These are phyloP conservation scores for Sinohyriopsis cumingii DNA, from an alignment of 2,888 invertebrate species.

Conservation along the genomic window DNA sequence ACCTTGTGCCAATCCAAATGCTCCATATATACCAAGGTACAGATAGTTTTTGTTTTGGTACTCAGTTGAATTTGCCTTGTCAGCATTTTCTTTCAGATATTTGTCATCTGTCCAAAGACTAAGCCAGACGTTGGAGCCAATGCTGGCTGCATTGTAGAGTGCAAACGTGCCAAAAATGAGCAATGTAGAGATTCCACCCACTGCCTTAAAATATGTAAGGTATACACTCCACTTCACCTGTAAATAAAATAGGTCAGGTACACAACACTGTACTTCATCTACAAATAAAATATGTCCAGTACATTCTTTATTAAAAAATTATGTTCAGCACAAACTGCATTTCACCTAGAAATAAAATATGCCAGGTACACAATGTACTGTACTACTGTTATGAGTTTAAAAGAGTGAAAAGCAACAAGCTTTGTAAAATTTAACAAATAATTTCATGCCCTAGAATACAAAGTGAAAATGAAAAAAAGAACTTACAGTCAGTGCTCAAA, in stretches of 20 bases:
- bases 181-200: slow-evolving; percentile 83
- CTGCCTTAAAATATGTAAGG: slow-evolving; percentile 88
- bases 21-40: slow-evolving; percentile 73
- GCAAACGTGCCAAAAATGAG: slow-evolving; percentile 78
- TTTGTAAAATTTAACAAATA: too few species aligned
- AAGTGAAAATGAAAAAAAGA: too few species aligned
- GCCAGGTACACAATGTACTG: too few species aligned
- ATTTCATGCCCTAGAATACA: too few species aligned
- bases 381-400: too few species aligned
- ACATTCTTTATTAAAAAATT: slow-evolving; percentile 75
- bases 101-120: slow-evolving; percentile 69
- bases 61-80: slow-evolving; percentile 42
- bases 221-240: slow-evolving; percentile 90
- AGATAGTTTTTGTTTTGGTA: slow-evolving; percentile 53
- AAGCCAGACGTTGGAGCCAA: slow-evolving; percentile 67
- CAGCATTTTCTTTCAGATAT: slow-evolving; percentile 37
- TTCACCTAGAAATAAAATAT: too few species aligned
- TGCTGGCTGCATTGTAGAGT: slow-evolving; percentile 56
- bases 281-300: too few species aligned
- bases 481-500: too few species aligned
- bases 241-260: slow-evolving; percentile 6
- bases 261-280: too few species aligned
- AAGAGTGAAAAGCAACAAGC: too few species aligned
- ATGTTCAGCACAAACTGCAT: slow-evolving; percentile 79
- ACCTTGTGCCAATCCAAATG: slow-evolving; percentile 66